phyloP scores from a whole-genome alignment of 2,113 vertebrate species.

The Eurystomus gularis region DNA sequence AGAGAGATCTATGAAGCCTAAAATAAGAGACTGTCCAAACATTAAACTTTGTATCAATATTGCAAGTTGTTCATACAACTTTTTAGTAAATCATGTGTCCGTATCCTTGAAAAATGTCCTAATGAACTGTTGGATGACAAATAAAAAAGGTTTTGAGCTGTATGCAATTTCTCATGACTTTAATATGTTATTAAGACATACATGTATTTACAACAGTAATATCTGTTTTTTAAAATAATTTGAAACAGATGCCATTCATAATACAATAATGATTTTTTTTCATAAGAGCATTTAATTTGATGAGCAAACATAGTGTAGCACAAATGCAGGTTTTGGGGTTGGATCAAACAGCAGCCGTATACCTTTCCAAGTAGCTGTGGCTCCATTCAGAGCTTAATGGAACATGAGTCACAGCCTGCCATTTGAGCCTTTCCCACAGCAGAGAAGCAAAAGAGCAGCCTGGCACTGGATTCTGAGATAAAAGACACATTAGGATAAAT shows the following conservation, averaged over 20 bases:
- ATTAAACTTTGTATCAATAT: background rate
- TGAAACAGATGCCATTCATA: background rate
- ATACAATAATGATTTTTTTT: background rate
- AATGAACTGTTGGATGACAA: background rate
- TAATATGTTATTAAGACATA: background rate
- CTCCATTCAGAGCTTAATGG: background rate
- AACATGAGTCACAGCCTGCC: constrained; percentile 17
- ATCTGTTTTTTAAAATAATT: constrained; percentile 14
- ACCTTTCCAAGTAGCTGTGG: background rate
- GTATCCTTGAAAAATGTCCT: background rate
- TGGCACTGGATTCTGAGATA: background rate
- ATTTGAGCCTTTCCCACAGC: background rate
- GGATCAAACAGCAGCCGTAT: constrained; percentile 43
- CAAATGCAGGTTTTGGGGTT: background rate
- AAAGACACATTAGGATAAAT: background rate
- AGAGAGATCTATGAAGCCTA: background rate
- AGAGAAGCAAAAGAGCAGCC: background rate
- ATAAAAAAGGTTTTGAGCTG: background rate
- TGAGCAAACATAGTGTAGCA: background rate
- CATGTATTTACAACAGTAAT: background rate
- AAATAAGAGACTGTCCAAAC: background rate
- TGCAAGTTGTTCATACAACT: background rate
- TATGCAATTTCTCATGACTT: background rate
- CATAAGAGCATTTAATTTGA: background rate
- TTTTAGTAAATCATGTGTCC: background rate